Evolutionary conservation across 2,797 vertebrate genomes (phyloP).

Genomic region (Nannoperca australis): DNA sequence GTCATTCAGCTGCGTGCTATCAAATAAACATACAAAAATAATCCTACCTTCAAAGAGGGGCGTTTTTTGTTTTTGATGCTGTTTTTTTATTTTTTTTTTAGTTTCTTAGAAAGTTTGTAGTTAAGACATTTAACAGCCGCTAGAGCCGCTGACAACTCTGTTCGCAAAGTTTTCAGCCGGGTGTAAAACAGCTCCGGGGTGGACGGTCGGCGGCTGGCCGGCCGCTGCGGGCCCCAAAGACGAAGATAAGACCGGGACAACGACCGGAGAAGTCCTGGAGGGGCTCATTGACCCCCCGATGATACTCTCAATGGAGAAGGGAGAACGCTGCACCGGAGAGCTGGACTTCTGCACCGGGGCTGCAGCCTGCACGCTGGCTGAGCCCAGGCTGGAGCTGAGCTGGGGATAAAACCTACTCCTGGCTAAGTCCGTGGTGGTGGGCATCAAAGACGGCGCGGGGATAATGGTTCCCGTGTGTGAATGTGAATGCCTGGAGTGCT

Average conservation of each 20-base stretch:
- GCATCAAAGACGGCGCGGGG: constrained; percentile 87
- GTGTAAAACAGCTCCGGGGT: constrained; percentile 85
- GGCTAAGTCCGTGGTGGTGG: constrained; percentile 88
- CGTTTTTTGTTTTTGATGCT: constrained; percentile 75
- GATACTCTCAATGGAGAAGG: constrained; percentile 97
- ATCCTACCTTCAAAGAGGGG: constrained; percentile 92
- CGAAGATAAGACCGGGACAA: constrained; percentile 78
- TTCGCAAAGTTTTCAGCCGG: constrained; percentile 87
- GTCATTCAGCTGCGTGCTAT: constrained; percentile 82
- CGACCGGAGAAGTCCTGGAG: constrained; percentile 87
- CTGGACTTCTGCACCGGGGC: constrained; percentile 75
- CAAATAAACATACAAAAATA: constrained; percentile 88
- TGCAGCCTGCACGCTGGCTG: constrained; percentile 81
- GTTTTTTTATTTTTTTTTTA: constrained; percentile 60
- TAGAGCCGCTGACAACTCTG: constrained; percentile 88
- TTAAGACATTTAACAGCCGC: constrained; percentile 88
- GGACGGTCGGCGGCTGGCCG: constrained; percentile 81
- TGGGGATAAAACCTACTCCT: constrained; percentile 90
- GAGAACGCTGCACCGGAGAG: constrained; percentile 85
- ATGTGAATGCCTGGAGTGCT: constrained; percentile 79
- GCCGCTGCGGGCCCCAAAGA: constrained; percentile 74
- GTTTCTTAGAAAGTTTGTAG: constrained; percentile 68
- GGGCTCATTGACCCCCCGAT: constrained; percentile 90
- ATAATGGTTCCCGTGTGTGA: constrained; percentile 84
- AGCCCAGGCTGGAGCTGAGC: constrained; percentile 83